These are phyloP conservation scores for Drosophila biarmipes DNA, from an alignment of 1,140 invertebrate species.

Conservation along the genomic window DNA sequence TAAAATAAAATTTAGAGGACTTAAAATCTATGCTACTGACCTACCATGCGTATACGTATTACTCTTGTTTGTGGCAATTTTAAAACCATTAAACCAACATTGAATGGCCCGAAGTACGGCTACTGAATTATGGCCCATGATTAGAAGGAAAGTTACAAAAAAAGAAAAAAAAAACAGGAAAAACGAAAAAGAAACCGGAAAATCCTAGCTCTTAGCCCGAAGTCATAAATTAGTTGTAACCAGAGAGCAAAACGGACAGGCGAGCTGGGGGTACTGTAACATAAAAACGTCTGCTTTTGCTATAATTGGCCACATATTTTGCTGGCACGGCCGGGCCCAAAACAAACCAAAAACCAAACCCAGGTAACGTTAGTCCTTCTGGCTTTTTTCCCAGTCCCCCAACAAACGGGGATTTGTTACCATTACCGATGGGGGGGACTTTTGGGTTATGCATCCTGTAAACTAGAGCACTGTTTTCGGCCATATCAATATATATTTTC, in stretches of 20 bases:
- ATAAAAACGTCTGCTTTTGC: constrained; percentile 82
- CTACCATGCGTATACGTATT: constrained; percentile 23
- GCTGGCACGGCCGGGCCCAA: constrained; percentile 45
- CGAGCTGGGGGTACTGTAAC: constrained; percentile 46
- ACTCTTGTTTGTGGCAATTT: constrained; percentile 19
- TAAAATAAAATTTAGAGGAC: not conserved
- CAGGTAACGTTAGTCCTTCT: constrained; percentile 44
- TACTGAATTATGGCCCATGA: constrained; percentile 66
- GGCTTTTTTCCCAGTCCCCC: constrained; percentile 45
- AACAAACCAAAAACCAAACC: constrained; percentile 25
- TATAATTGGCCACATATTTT: constrained; percentile 83
- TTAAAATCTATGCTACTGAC: not conserved
- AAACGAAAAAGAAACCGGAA: constrained; percentile 45
- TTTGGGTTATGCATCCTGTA: constrained; percentile 34
- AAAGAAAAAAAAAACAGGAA: constrained; percentile 10
- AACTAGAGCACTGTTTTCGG: constrained; percentile 34
- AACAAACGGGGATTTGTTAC: constrained; percentile 10
- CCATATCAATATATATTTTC: constrained; percentile 48
- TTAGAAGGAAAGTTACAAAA: constrained; percentile 36
- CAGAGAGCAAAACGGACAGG: constrained; percentile 20
- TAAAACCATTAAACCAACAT: constrained; percentile 31
- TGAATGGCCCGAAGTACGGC: constrained; percentile 5
- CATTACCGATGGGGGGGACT: constrained; percentile 13
- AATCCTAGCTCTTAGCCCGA: constrained; percentile 41
- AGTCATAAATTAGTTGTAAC: constrained; percentile 72